Evolutionary conservation across 2,888 invertebrate species (phyloP), one percentile per base, ranked within the genome.

Genomic region (Ditula angustiorana): DNA sequence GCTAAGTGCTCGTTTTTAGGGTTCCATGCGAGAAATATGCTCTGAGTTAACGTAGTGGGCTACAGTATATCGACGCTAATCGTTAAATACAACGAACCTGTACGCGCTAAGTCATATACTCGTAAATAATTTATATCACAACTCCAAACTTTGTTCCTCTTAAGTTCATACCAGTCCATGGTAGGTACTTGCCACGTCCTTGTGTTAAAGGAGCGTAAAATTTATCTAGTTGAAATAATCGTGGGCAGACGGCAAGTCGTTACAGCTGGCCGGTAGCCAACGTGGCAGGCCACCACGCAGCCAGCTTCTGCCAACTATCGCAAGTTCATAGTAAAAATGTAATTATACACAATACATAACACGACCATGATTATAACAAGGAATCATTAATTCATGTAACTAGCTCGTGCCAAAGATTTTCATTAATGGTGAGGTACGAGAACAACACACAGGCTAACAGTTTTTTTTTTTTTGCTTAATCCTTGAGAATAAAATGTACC

Each of bases 171-270:
- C 46, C 23, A 16, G 16, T 24, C 37, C 37, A 8, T 55, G 23
- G 37, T 37, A 16, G 23, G 37, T 37, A 16, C 55, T 57, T 46
- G 19, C 44, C 82, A 81, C 84, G 81, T 86, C 79, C 79, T 85
- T 83, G 79, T 78, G 80, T 85, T 85, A 83, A 86, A 87, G 84
- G 78, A 83, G 85, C 80, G 78, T 79, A 80, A 82, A 84, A 88
- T 88, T 83, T 88, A 88, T 88, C 82, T 87, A 83, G 84, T 82
- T 80, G 87, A 86, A 88, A 84, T 87, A 87, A 87, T 86, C 82
- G 83, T 75, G 76, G 82, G 78, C 79, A 78, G 80, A 77, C 80
- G 70, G 67, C 56, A 57, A 59, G 73, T 80, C 81, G 84, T 86
- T 84, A 81, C 76, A 80, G 76, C 84, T 88, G 88, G 88, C 87